Base-by-base conservation (phyloP, 2,888 invertebrate genomes). In the Mechanitis messenoides region DNA sequence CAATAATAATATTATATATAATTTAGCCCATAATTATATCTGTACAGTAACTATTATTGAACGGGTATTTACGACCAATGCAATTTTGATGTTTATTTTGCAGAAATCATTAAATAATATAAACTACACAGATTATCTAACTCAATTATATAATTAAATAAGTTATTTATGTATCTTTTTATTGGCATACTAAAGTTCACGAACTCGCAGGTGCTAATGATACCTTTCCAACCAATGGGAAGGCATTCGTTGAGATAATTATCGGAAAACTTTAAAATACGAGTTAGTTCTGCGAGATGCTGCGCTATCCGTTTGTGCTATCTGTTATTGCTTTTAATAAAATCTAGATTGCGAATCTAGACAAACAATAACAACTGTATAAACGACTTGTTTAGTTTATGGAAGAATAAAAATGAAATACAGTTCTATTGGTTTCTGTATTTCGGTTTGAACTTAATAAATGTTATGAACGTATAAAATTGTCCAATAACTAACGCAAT, bases 241-340 rank as follows among this genome's bases (percentile, higher is more conserved):
- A 59, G 46, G 54, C 56, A 11, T 42, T 46, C 54, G 46, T 60
- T 47, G 56, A 59, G 33, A 64, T 60, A 64, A 63, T 57, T 65
- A 67, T 67, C 47, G 67, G 65, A 57, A 67, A 68, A 68, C 60
- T 66, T 68, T 61, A 63, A 66, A 64, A 62, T 62, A 61, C 61
- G 54, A 68, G 64, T 64, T 66, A 64, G 62, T 64, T 45, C 50
- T 45, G 63, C 62, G 42, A 60, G 53, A 60, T 54, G 42, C 42
- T 54, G 42, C 42, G 56, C 65, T 46, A 58, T 65, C 61, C 60
- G 64, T 50, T 62, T 57, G 47, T 61, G 66, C 60, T 61, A 67
- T 66, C 64, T 59, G 64, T 68, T 71, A 71, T 68, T 71, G 70
- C 68, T 64, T 69, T 69, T 64, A 70, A 69, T 70, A 68, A 69